These are phyloP conservation scores for Coelinius sp. DNA, from an alignment of 2,888 invertebrate genomes.

Conservation along the genomic window DNA sequence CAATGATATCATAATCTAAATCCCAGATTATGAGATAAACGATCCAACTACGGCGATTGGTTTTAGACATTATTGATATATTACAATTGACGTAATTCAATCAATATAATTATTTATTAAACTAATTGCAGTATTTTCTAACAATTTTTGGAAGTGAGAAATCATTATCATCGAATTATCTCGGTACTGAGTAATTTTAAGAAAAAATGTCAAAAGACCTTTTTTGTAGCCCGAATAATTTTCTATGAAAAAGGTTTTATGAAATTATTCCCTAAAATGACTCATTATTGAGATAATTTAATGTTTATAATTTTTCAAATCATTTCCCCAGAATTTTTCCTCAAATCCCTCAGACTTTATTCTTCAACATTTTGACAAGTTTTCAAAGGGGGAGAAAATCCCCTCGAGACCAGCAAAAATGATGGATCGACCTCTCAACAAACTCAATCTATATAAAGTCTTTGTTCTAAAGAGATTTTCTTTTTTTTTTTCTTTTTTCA, in stretches of 20 bases:
- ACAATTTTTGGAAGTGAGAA: background rate
- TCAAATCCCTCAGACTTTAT: conserved; percentile 45
- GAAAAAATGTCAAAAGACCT: no score
- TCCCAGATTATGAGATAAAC: conserved; percentile 65
- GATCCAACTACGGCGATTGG: conserved; percentile 60
- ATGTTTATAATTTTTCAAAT: no score
- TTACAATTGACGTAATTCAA: background rate
- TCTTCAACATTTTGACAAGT: conserved; percentile 53
- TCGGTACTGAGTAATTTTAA: no score
- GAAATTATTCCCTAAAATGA: no score
- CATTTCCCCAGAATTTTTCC: background rate
- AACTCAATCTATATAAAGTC: background rate
- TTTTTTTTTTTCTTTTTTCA: conserved; percentile 64
- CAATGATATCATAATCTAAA: conserved; percentile 58
- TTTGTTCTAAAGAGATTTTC: background rate
- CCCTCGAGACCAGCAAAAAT: conserved; percentile 43
- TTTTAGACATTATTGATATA: conserved; percentile 14
- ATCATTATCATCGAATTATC: no score
- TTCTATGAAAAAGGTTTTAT: no score
- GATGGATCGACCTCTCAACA: conserved; percentile 55
- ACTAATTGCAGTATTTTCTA: background rate
- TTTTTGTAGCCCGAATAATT: no score
- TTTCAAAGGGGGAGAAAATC: conserved; percentile 42
- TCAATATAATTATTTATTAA: background rate
- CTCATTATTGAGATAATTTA: no score